A percentile compares a stretch with the other conserved stretches of the same genome.
Evolutionary conservation across 2,113 vertebrate species (phyloP).

Genomic region (Rhabdornis inornatus): DNA sequence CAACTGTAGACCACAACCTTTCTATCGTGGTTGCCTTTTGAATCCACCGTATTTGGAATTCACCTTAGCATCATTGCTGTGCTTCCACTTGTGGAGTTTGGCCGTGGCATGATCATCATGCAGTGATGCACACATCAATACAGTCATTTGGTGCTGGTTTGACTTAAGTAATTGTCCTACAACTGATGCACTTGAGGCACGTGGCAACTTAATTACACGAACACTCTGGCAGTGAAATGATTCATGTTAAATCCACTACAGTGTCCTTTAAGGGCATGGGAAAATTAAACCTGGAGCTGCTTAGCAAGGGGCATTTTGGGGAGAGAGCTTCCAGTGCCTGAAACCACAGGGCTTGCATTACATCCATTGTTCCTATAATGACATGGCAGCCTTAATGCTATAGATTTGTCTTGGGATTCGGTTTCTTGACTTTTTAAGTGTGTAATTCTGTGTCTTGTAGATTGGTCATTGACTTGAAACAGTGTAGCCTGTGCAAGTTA

Average conservation of each 20-base stretch:
- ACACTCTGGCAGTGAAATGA: background rate
- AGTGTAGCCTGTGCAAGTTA: background rate
- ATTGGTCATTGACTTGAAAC: background rate
- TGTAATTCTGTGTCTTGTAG: background rate
- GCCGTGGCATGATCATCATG: background rate
- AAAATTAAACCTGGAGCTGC: background rate
- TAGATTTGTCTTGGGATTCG: background rate
- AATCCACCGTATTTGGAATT: background rate
- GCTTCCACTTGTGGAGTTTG: background rate
- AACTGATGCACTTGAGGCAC: background rate
- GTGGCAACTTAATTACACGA: background rate
- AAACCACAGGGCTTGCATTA: background rate
- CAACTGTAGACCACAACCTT: background rate
- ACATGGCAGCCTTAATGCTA: background rate
- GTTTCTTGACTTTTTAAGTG: background rate
- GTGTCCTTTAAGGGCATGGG: background rate
- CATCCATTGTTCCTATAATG: background rate
- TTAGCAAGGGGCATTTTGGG: background rate
- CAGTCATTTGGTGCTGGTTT: background rate
- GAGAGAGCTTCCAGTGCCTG: background rate
- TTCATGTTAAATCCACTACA: background rate
- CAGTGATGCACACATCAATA: background rate
- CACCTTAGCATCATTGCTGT: background rate
- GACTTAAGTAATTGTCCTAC: conserved; percentile 5
- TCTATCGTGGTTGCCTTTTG: background rate